A percentile compares a stretch with the other conserved stretches of the same genome.
Conservation (phyloP, 1,140 invertebrate genomes). For the Aphis gossypii region DNA sequence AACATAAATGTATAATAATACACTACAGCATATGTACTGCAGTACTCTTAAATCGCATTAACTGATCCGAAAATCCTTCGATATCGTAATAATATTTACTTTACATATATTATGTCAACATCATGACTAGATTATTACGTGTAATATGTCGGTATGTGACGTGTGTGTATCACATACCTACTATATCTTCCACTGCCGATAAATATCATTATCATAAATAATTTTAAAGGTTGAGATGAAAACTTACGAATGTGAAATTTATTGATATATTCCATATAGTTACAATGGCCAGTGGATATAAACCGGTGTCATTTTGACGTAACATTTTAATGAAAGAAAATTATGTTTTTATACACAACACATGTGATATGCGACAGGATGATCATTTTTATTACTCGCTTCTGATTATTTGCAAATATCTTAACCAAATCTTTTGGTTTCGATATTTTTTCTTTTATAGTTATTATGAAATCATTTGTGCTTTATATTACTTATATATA, state of each 20-base stretch:
- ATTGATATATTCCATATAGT: neutral
- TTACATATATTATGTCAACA: neutral
- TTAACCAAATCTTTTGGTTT: neutral
- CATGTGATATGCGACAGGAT: neutral
- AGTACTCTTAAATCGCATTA: neutral
- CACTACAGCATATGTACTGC: neutral
- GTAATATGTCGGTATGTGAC: neutral
- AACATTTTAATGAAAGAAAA: neutral
- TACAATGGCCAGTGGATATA: neutral
- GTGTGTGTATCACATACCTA: neutral
- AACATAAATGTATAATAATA: too few species aligned
- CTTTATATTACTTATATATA: neutral
- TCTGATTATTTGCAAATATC: neutral
- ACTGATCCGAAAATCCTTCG: neutral
- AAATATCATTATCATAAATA: slow-evolving; percentile 37
- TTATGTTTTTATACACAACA: neutral
- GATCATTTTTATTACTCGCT: neutral
- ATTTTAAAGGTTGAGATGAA: neutral
- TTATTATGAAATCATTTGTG: neutral
- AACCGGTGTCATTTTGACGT: neutral
- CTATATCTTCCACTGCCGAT: neutral
- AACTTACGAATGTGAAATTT: slow-evolving; percentile 34
- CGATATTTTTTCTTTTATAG: neutral
- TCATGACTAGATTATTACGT: neutral
- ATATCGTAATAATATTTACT: neutral